phyloP scores from a whole-genome alignment of 2,888 invertebrate species.

The Heliconius charithonia region DNA sequence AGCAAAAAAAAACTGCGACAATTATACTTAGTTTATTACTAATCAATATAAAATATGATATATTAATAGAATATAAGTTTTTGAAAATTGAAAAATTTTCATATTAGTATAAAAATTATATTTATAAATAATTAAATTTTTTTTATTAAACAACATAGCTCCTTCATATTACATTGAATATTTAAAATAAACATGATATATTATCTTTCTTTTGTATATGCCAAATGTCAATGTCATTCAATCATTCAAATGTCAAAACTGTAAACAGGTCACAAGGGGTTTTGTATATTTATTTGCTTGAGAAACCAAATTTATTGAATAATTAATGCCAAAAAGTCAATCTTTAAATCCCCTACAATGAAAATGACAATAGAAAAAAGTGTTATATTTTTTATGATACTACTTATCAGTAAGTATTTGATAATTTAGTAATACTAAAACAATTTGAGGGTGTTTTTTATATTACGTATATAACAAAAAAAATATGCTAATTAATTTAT shows the following conservation, averaged over 20 bases:
- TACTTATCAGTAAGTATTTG: slow-evolving; percentile 31
- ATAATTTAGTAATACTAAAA: neutral
- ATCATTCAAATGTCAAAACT: slow-evolving; percentile 12
- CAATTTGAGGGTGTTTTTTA: neutral
- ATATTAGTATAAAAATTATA: neutral
- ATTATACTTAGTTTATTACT: neutral
- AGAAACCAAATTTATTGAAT: neutral
- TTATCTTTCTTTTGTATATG: neutral
- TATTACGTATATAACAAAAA: neutral
- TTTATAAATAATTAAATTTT: neutral
- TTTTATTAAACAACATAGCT: no score
- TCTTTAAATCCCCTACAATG: neutral
- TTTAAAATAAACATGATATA: neutral
- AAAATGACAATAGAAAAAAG: neutral
- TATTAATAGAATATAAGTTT: no score
- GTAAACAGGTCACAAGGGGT: slow-evolving; percentile 1
- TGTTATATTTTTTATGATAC: slow-evolving; percentile 14
- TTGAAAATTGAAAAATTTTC: no score
- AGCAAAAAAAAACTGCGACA: neutral
- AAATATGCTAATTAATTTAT: slow-evolving; percentile 18
- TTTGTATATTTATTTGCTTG: slow-evolving; percentile 19
- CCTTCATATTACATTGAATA: neutral
- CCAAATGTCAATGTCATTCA: slow-evolving; percentile 21
- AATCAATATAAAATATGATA: neutral
- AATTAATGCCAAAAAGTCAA: neutral